A percentile compares a stretch with the other conserved stretches of the same genome.
phyloP scores from a whole-genome alignment of 2,888 invertebrate species.

The Schrankia costaestrigalis region DNA sequence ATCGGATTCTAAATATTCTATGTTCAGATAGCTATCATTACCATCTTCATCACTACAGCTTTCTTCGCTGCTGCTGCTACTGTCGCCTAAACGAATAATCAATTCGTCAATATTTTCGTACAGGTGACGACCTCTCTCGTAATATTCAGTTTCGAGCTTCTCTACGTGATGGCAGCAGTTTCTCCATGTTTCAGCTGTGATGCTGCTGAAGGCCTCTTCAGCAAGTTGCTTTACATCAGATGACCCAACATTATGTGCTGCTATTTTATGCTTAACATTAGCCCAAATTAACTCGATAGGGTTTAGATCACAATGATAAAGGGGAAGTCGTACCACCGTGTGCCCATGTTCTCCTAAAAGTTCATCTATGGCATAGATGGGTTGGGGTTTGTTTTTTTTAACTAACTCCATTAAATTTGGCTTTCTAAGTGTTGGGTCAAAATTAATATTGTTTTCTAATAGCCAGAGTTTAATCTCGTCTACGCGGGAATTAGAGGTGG shows the following conservation, averaged over 20 bases:
- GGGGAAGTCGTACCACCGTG: slow-evolving; percentile 7
- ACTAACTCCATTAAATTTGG: slow-evolving; percentile 20
- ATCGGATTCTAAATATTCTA: no score
- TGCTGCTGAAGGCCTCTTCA: neutral
- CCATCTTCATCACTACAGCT: no score
- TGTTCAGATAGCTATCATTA: no score
- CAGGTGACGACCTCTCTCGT: no score
- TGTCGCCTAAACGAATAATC: neutral
- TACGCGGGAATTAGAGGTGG: neutral
- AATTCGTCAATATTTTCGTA: no score
- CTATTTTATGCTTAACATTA: slow-evolving; percentile 3
- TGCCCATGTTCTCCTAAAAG: neutral
- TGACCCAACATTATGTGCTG: neutral
- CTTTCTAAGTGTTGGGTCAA: slow-evolving; percentile 17
- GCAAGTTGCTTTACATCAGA: neutral
- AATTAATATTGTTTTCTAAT: slow-evolving; percentile 18
- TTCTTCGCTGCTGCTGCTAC: no score
- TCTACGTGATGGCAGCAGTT: neutral
- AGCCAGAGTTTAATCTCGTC: slow-evolving; percentile 21
- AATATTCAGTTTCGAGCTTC: slow-evolving; percentile 1
- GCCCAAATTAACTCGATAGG: slow-evolving; percentile 26
- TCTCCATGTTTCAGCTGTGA: neutral
- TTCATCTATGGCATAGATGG: slow-evolving; percentile 21
- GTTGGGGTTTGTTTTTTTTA: slow-evolving; percentile 7
- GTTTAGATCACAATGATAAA: slow-evolving; percentile 22